Base-by-base conservation (phyloP, 2,113 vertebrate species). In the Dasyprocta punctata region DNA sequence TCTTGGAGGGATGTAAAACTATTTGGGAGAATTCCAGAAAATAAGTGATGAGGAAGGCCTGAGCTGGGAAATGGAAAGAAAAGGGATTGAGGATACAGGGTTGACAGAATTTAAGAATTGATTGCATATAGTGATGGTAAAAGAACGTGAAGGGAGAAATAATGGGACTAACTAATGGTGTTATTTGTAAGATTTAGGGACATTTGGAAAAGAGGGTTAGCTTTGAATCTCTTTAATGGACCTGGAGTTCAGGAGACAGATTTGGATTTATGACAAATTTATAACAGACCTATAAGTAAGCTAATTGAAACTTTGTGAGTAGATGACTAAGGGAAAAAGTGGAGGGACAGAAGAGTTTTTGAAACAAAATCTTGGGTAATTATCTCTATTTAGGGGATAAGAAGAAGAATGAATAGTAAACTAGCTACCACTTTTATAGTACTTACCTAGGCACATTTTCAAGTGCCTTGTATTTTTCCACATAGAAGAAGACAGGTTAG, bases 31-130 rank as follows among this genome's bases (percentile, higher is more conserved):
- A 10, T 52, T 20, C 20, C 5, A 36, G 28, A 71, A 71, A 49
- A 38, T 75, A 69, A 88, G 30, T 26, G 10, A n/a, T 80, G 49
- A 33, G 75, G 69, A 92, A 86, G 44, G 44, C 14, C 36, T 82
- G 75, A 82, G 41, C 38, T 96, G 33, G 82, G 24, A 52, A 81
- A 60, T 88, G 75, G 78, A 78, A 69, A 69, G 61, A 77, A 95
- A 78, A 82, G 38, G 47, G 36, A 16, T 6, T 28, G 10, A 28
- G 26, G 26, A 47, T 26, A 19, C 47, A 77, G 24, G 7, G 22
- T 47, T 47, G 41, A 30, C 73, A 77, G 44, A 75, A 77, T 49
- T 44, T 28, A 26, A 47, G 73, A 77, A 77, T 13, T 49, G 26
- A 19, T 49, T 38, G 38, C 5, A 3, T 73, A 0, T 86, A 28